Conservation (phyloP, 1,140 invertebrate genomes). For the Brachionus rubens region DNA sequence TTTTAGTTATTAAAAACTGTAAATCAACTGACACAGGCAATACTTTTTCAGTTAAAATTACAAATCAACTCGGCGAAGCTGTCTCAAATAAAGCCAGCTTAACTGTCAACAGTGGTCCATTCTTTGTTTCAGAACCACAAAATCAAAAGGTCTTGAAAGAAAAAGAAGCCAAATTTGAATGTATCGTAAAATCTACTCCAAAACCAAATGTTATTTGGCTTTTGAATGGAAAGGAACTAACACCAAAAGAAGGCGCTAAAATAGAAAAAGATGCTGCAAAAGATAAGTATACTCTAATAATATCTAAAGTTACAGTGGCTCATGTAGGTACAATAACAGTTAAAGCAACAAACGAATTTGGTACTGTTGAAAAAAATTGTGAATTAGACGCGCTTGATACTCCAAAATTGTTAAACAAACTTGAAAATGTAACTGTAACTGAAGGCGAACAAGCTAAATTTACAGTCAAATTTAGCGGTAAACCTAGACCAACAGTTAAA, state of each 20-base stretch:
- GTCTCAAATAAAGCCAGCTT: neutral
- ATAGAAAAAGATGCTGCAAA: conserved; percentile 10
- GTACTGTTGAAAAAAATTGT: neutral
- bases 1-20: neutral
- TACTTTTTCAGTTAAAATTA: neutral
- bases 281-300: neutral
- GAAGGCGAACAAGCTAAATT: conserved; percentile 49
- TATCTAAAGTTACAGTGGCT: neutral
- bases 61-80: conserved; percentile 2
- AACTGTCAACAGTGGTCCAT: neutral
- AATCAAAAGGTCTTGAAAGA: conserved; percentile 2
- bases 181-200: conserved; percentile 64
- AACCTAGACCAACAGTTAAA: conserved; percentile 48
- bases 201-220: conserved; percentile 79
- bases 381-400: conserved; percentile 14
- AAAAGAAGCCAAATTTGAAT: conserved; percentile 41
- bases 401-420: conserved; percentile 47
- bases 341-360: conserved; percentile 7
- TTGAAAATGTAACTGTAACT: conserved; percentile 47
- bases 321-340: conserved; percentile 1
- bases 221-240: conserved; percentile 28
- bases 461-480: conserved; percentile 48
- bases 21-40: neutral
- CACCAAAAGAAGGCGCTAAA: conserved; percentile 15
- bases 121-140: neutral